phyloP scores from a whole-genome alignment of 2,797 vertebrate species.

The Adrianichthys oophorus region DNA sequence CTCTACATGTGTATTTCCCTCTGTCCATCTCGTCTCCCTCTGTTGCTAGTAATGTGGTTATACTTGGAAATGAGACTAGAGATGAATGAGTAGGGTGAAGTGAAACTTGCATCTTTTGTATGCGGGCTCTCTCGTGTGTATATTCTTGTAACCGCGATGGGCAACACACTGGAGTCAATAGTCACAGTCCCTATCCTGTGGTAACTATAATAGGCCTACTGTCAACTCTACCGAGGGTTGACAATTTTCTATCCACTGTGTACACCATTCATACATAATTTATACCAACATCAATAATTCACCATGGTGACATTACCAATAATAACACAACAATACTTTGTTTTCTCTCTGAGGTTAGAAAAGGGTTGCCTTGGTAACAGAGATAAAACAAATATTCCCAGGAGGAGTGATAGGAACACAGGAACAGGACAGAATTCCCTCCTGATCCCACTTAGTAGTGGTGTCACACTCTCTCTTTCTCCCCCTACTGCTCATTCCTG shows the following conservation, averaged over 20 bases:
- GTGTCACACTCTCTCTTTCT: constrained; percentile 64
- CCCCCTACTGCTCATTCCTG: constrained; percentile 25
- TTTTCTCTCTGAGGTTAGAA: constrained; percentile 75
- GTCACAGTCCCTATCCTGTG: constrained; percentile 60
- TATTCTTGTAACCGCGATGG: constrained; percentile 44
- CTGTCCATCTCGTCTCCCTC: constrained; percentile 15
- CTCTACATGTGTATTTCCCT: constrained; percentile 18
- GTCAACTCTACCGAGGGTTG: constrained; percentile 68
- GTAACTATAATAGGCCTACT: constrained; percentile 69
- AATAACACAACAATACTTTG: constrained; percentile 81
- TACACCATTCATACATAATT: constrained; percentile 74
- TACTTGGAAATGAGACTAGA: constrained; percentile 52
- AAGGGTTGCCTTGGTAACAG: constrained; percentile 76
- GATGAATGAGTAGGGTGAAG: constrained; percentile 39
- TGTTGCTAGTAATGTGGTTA: constrained; percentile 37
- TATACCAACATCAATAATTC: constrained; percentile 77
- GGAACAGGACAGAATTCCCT: constrained; percentile 78
- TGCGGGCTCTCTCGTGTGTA: constrained; percentile 52
- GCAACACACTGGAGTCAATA: constrained; percentile 60
- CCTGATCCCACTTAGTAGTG: constrained; percentile 76
- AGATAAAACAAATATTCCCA: constrained; percentile 80
- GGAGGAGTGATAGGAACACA: constrained; percentile 69
- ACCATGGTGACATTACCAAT: constrained; percentile 80
- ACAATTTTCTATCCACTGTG: constrained; percentile 72
- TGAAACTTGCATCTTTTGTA: constrained; percentile 51